Percentiles rank a stretch among this genome's conserved stretches.
Evolutionary conservation across 2,888 invertebrate genomes (phyloP).

Genomic region (Rhyacophila evoluta): DNA sequence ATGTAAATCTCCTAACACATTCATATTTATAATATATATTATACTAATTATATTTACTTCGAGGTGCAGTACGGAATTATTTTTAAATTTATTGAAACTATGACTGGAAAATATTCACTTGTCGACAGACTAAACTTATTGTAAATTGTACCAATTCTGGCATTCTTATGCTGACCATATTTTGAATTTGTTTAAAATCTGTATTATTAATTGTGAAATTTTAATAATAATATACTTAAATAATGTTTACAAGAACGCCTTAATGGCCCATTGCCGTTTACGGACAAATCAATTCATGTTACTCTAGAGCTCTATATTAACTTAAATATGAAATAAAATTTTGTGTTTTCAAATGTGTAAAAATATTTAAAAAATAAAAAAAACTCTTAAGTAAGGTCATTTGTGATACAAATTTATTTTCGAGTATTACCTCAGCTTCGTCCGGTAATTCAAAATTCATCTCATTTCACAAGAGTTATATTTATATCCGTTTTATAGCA

Average conservation of each 20-base stretch:
- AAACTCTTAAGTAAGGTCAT: background rate
- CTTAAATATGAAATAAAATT: conserved; percentile 3
- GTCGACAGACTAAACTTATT: background rate
- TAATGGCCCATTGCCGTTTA: conserved; percentile 26
- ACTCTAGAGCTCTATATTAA: conserved; percentile 27
- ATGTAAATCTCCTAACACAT: background rate
- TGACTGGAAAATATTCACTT: conserved; percentile 8
- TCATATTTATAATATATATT: background rate
- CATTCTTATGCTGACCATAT: conserved; percentile 26
- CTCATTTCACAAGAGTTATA: background rate
- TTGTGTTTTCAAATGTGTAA: conserved; percentile 25
- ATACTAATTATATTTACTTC: too few relatives aligned
- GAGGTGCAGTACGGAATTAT: background rate
- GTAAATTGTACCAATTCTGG: conserved; percentile 23
- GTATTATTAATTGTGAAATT: background rate
- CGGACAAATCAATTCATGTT: conserved; percentile 31
- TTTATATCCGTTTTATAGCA: conserved; percentile 22
- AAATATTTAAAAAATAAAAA: background rate
- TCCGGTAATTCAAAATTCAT: background rate
- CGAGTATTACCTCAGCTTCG: conserved; percentile 9
- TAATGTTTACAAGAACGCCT: conserved; percentile 3
- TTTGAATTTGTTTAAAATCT: conserved; percentile 4
- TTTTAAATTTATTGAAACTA: background rate
- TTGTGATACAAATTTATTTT: conserved; percentile 19
- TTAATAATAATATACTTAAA: conserved; percentile 29